Conservation (phyloP, 1,140 invertebrate genomes). For the Bombus balteatus region DNA sequence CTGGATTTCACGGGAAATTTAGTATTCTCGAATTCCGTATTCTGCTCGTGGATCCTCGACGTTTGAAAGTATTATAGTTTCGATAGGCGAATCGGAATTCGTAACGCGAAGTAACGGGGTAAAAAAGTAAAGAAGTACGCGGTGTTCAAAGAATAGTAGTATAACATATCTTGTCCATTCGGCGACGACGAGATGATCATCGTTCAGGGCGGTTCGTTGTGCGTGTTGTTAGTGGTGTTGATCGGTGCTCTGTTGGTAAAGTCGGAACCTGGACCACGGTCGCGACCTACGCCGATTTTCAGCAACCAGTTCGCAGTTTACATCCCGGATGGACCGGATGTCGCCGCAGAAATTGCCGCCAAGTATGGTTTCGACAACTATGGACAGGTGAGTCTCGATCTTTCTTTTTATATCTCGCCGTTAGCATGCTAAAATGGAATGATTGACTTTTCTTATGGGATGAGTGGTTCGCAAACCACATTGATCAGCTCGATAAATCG, state of each 20-base stretch:
- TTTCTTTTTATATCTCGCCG: not conserved
- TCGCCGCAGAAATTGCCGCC: conserved; percentile 86
- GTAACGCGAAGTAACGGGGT: not conserved
- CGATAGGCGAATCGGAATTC: not conserved
- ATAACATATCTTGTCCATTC: conserved; percentile 4
- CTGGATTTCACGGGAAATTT: not conserved
- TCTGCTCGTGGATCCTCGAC: not conserved
- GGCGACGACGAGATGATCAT: conserved; percentile 70
- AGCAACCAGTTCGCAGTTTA: conserved; percentile 92
- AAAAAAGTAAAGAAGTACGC: too few species aligned
- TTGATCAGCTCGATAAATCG: too few species aligned
- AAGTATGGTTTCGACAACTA: conserved; percentile 88
- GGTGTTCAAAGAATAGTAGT: not conserved
- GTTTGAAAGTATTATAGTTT: not conserved
- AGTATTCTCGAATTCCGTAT: not conserved
- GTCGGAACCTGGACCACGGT: conserved; percentile 64
- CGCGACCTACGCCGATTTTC: conserved; percentile 83
- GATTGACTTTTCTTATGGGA: too few species aligned
- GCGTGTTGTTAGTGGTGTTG: conserved; percentile 66
- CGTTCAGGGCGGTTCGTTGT: conserved; percentile 62
- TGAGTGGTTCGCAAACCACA: too few species aligned
- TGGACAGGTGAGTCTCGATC: conserved; percentile 86
- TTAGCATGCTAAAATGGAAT: too few species aligned
- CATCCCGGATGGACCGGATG: conserved; percentile 85
- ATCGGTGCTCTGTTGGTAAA: conserved; percentile 58